phyloP scores from a whole-genome alignment of 2,888 invertebrate species.

The Hymenopus coronatus region DNA sequence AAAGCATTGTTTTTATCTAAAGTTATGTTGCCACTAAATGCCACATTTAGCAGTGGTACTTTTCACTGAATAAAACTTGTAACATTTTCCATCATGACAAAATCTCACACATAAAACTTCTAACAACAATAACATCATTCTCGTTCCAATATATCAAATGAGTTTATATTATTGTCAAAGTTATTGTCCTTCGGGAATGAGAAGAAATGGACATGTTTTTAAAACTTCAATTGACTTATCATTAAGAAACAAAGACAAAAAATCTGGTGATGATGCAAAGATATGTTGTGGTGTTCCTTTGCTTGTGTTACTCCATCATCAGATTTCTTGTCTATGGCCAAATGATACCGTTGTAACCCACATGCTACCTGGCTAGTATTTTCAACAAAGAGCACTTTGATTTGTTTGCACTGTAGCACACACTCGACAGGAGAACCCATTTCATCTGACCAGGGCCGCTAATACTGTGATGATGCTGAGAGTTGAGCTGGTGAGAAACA shows the following conservation, averaged over 20 bases:
- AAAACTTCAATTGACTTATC: neutral
- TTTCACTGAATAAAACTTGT: neutral
- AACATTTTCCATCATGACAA: neutral
- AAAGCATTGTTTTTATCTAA: neutral
- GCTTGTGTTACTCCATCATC: neutral
- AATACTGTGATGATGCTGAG: neutral
- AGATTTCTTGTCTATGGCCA: neutral
- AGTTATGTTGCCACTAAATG: neutral
- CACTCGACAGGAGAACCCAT: neutral
- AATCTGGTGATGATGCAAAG: neutral
- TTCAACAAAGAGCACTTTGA: constrained; percentile 18
- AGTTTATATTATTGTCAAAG: neutral
- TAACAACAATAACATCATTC: neutral
- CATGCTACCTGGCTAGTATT: neutral
- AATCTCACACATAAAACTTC: neutral
- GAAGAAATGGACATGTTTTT: constrained; percentile 11
- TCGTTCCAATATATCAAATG: neutral
- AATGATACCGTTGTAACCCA: neutral
- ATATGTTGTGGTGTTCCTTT: neutral
- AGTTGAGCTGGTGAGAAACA: neutral
- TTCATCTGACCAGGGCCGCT: constrained; percentile 5
- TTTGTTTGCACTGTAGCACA: neutral
- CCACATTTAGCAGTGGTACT: no score
- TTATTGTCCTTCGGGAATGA: constrained; percentile 12
- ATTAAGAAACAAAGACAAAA: neutral